Evolutionary conservation across 2,888 invertebrate species (phyloP).

Genomic region (Cyclophora albipunctata): DNA sequence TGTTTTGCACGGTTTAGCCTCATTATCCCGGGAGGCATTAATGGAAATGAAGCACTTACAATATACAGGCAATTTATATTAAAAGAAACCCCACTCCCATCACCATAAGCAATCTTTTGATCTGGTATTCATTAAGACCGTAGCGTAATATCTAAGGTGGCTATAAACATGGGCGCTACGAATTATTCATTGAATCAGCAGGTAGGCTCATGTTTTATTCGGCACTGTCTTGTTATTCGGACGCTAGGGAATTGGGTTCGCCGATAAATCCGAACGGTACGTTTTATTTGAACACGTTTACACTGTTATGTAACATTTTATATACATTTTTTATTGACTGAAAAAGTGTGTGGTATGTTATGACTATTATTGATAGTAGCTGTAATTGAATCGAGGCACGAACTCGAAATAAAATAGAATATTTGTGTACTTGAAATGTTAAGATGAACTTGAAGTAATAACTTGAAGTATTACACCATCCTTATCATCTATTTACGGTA

Average conservation of each 20-base stretch:
- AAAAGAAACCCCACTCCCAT: too few species aligned
- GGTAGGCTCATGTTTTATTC: slow-evolving; percentile 21
- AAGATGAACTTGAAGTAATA: too few species aligned
- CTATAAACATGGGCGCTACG: slow-evolving; percentile 8
- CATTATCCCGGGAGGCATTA: too few species aligned
- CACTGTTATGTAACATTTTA: slow-evolving; percentile 3
- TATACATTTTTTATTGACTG: neutral
- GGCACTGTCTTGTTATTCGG: slow-evolving; percentile 20
- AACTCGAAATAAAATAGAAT: too few species aligned
- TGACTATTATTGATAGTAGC: too few species aligned
- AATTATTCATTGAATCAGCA: slow-evolving; percentile 19
- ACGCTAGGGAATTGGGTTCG: slow-evolving; percentile 9
- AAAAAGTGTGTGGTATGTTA: neutral
- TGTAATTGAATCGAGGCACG: too few species aligned
- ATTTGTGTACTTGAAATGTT: too few species aligned
- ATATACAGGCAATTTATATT: too few species aligned
- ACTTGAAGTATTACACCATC: too few species aligned
- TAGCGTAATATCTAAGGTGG: slow-evolving; percentile 5
- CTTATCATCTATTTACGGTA: too few species aligned
- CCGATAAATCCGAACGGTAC: slow-evolving; percentile 11
- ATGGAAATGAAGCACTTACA: too few species aligned
- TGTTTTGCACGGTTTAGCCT: too few species aligned
- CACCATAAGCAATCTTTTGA: slow-evolving; percentile 9
- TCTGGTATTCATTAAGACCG: slow-evolving; percentile 19
- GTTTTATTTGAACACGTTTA: slow-evolving; percentile 1